Conservation (phyloP, 2,888 invertebrate genomes). For the Amblyjoppa proteus region DNA sequence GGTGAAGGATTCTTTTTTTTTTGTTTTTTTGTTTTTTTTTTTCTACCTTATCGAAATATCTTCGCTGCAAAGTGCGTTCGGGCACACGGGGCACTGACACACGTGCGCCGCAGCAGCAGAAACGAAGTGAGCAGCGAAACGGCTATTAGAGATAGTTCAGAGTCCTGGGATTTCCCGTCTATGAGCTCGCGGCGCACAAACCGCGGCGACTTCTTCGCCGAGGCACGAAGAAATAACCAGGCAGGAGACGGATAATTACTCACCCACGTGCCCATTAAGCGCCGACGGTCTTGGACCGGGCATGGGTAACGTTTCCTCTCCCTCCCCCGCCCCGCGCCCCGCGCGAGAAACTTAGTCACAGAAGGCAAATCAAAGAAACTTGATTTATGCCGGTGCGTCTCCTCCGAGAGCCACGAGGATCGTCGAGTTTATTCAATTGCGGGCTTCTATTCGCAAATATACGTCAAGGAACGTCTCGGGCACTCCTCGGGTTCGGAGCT, state of each 20-base stretch:
- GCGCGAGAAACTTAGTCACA: conserved; percentile 42
- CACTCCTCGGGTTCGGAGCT: conserved; percentile 46
- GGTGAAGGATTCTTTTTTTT: conserved; percentile 24
- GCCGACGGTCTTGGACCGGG: background rate
- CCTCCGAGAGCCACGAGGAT: conserved; percentile 10
- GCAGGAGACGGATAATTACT: conserved; percentile 53
- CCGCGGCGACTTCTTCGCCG: conserved; percentile 37
- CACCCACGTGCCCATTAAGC: conserved; percentile 56
- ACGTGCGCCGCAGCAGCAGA: background rate
- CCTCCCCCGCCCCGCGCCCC: background rate
- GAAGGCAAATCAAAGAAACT: conserved; percentile 65
- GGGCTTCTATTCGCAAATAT: conserved; percentile 25
- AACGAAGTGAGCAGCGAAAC: conserved; percentile 1
- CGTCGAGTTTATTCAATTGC: conserved; percentile 44
- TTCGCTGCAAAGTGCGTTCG: conserved; percentile 45
- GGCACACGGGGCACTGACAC: conserved; percentile 20
- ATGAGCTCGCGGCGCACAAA: background rate
- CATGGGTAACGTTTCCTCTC: conserved; percentile 1
- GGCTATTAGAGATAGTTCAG: conserved; percentile 49
- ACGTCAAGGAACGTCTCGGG: conserved; percentile 28
- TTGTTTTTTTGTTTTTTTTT: conserved; percentile 13
- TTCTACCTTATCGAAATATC: conserved; percentile 29
- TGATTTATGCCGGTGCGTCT: conserved; percentile 64
- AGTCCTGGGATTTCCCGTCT: conserved; percentile 39
- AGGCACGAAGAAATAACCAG: conserved; percentile 48